These are phyloP conservation scores for Serranus cabrilla DNA, from an alignment of 2,797 vertebrate genomes.

Conservation along the genomic window DNA sequence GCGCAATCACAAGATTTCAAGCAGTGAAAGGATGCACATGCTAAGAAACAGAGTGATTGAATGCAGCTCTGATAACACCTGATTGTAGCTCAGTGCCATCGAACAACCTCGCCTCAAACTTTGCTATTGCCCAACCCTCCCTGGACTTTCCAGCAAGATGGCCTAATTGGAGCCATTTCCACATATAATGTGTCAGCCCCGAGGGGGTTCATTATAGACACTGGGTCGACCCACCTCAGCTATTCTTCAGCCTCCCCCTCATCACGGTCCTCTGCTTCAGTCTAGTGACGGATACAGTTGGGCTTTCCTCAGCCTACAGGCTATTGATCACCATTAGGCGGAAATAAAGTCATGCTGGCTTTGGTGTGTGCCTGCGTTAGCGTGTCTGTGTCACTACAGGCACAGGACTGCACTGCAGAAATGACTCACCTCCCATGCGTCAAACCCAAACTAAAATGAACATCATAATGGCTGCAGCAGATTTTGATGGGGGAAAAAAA, in stretches of 20 bases:
- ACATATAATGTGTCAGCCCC: conserved; percentile 73
- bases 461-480: conserved; percentile 5
- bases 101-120: conserved; percentile 60
- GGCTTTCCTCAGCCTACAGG: conserved; percentile 52
- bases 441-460: conserved; percentile 20
- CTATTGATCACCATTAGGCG: conserved; percentile 68
- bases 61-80: conserved; percentile 60
- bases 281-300: conserved; percentile 54
- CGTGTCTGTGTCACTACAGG: conserved; percentile 24
- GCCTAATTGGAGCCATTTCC: conserved; percentile 84
- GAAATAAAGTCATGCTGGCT: conserved; percentile 39
- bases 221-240: conserved; percentile 38
- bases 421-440: conserved; percentile 42
- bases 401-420: conserved; percentile 20
- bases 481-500: neutral
- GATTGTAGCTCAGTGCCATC: conserved; percentile 55
- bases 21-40: conserved; percentile 8
- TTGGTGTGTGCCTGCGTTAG: conserved; percentile 30
- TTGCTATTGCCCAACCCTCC: conserved; percentile 55
- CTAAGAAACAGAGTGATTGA: conserved; percentile 49
- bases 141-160: conserved; percentile 67
- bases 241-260: conserved; percentile 43
- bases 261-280: conserved; percentile 62
- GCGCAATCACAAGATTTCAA: conserved; percentile 57
- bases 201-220: conserved; percentile 77